Base-by-base conservation (phyloP, 2,888 invertebrate species). In the Plagodis pulveraria region DNA sequence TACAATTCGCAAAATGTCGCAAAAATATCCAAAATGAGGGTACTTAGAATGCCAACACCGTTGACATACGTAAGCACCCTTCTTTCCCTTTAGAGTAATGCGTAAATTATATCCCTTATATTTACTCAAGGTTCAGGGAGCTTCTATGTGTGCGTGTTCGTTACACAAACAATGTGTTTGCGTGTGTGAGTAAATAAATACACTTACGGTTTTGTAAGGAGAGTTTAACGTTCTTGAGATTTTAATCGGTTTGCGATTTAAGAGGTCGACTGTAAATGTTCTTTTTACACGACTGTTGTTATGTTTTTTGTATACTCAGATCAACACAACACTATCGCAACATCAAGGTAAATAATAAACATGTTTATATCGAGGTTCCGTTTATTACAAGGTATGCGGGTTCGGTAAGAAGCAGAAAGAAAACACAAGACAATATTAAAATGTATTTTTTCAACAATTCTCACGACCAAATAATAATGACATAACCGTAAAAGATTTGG, bases 91-190 rank as follows among this genome's bases (percentile, higher is more conserved):
- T 33, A 42, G 56, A 36, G 52, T 56, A 61, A 61, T 61, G 56
- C 45, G 53, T 50, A 61, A 61, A 57, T 61, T 61, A 62, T 57
- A 54, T 62, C 50, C 62, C 54, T 56, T 46, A 53, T 62, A 53
- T 56, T 54, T 57, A 61, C 52, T 49, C 49, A 52, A 61, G 49
- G 52, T 56, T 45, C 49, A 50, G 44, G 34, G 46, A 48, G 32
- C 49, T 35, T 50, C 22, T 11, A 8, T 40, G 49, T 33, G 50
- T 45, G 53, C 40, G 50, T 40, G 10, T 40, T 40, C 10, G 40
- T 40, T 22, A 40, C 8, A 40, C 10, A 40, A 8, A 10, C 40
- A 10, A 6, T 5, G 10, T 40, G 10, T 40, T 40, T 40, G 42
- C 12, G 42, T 12, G 12, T 42, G 11, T 12, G 42, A 42, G 42